phyloP scores from a whole-genome alignment of 2,797 vertebrate species.

The Halcyon leucocephala region DNA sequence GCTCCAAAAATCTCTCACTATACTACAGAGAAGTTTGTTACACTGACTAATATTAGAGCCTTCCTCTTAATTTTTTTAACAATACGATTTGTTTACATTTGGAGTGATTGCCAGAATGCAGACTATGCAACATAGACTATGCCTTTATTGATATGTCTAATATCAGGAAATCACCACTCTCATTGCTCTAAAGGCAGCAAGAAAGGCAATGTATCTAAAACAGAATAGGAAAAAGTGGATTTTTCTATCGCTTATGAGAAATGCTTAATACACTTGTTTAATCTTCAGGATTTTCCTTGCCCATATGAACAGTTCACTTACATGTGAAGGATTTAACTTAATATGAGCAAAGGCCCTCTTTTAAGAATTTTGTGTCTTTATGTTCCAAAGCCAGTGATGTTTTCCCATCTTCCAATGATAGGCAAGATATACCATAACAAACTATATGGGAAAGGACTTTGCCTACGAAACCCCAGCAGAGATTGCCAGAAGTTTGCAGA shows the following conservation, averaged over 20 bases:
- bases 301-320: neutral
- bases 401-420: neutral
- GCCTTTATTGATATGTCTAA: neutral
- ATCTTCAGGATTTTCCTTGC: neutral
- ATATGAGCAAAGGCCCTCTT: neutral
- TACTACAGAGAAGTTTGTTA: neutral
- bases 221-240: neutral
- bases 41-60: neutral
- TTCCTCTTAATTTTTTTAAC: neutral
- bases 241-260: neutral
- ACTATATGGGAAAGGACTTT: neutral
- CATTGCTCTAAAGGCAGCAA: neutral
- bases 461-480: neutral
- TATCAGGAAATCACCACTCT: neutral
- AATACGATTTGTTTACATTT: neutral
- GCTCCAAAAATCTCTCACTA: constrained; percentile 55
- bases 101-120: neutral
- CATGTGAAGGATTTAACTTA: neutral
- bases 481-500: neutral
- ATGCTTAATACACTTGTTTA: neutral
- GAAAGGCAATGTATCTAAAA: neutral
- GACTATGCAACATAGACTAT: neutral
- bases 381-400: neutral
- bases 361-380: neutral
- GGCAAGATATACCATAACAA: neutral